phyloP scores from a whole-genome alignment of 1,140 invertebrate species.

The Neotoxoptera formosana region DNA sequence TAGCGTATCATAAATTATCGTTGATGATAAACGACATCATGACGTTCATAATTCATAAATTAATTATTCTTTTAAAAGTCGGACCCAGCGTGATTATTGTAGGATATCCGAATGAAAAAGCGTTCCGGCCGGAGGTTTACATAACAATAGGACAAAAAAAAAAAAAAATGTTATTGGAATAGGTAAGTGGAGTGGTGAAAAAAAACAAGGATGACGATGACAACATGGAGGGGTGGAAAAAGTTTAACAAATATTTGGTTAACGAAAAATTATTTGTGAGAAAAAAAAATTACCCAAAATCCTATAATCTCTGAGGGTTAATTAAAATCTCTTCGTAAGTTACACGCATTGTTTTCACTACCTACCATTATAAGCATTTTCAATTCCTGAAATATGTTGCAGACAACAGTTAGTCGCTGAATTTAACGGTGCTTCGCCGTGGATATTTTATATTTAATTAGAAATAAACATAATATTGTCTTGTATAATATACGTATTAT shows the following conservation, averaged over 20 bases:
- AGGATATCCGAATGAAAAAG: conserved; percentile 55
- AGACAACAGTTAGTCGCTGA: not conserved
- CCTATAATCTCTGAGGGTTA: not conserved
- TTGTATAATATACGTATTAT: not conserved
- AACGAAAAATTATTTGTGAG: not conserved
- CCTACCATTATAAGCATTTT: not conserved
- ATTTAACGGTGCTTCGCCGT: not conserved
- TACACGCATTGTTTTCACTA: not conserved
- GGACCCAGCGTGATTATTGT: conserved; percentile 40
- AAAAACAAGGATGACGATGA: conserved; percentile 25
- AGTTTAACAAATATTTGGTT: conserved; percentile 46
- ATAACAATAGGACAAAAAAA: conserved; percentile 33
- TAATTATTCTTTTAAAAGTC: conserved; percentile 50
- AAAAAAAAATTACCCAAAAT: not conserved
- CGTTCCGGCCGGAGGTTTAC: conserved; percentile 29
- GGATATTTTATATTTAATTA: not conserved
- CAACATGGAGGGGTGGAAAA: not conserved
- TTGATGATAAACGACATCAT: conserved; percentile 45
- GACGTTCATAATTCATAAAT: conserved; percentile 40
- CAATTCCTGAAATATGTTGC: not conserved
- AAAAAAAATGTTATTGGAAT: conserved; percentile 42
- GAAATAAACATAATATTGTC: not conserved
- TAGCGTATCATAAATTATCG: conserved; percentile 31
- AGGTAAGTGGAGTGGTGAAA: conserved; percentile 26
- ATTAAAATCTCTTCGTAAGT: conserved; percentile 3